Conservation (phyloP, 2,888 invertebrate species). For the Nebria brevicollis region DNA sequence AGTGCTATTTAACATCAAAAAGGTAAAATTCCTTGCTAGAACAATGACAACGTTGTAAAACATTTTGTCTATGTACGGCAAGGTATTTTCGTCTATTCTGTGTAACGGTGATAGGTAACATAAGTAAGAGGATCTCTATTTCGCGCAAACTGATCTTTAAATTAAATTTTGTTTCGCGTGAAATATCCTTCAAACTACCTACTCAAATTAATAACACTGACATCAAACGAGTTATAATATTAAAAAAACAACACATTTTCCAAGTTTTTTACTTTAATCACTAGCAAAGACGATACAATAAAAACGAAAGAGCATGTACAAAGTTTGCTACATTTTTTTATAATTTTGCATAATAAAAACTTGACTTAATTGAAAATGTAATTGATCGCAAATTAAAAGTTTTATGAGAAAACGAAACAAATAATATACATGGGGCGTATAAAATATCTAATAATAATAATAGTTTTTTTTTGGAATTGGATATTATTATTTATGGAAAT, state of each 20-base stretch:
- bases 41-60: neutral
- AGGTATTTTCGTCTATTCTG: neutral
- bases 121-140: neutral
- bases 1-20: neutral
- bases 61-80: neutral
- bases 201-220: neutral
- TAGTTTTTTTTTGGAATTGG: no score
- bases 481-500: no score
- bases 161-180: neutral
- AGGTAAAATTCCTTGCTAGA: neutral
- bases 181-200: neutral
- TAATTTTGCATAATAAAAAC: no score
- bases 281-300: no score
- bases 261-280: no score
- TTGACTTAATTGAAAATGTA: no score
- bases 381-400: no score
- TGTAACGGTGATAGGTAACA: neutral
- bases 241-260: neutral
- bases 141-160: neutral
- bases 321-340: no score
- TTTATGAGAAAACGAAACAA: no score
- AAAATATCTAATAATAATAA: no score
- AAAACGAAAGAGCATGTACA: no score
- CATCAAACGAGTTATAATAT: neutral
- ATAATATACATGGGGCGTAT: no score